Evolutionary conservation across 1,140 invertebrate species (phyloP), one percentile per base, ranked within the genome.

Genomic region (Neodiprion lecontei): DNA sequence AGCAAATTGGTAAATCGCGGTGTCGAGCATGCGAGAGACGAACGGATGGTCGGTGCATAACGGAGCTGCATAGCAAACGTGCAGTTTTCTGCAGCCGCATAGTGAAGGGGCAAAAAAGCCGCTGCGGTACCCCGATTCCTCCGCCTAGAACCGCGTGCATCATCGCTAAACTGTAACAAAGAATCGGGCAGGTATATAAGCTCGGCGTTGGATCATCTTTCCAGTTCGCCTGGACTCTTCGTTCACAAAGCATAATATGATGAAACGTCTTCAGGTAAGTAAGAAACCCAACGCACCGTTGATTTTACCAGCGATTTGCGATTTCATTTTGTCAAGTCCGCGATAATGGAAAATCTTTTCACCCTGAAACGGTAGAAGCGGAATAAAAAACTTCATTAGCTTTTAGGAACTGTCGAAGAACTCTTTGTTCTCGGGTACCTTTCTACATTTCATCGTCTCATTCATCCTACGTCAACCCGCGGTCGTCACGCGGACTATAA

Each of bases 131-230:
- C 78, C 82, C 76, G 72, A 78, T 78, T 76, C 75, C 76, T 75
- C 74, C 67, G 7, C 61, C 12, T 65, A 7, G 7, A 17, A 77
- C 70, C 72, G 73, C 78, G 77, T 81, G 79, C 81, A 83, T 61
- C 53, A 61, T 61, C 11, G 53, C 53, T 85, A 85, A 88, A 85
- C 75, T 86, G 84, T 87, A 87, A 87, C 86, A 86, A 88, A 85
- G 86, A 86, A 83, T 81, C 79, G 53, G 72, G 17, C 72, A 69
- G 69, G 73, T 88, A 88, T 87, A 86, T 87, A 87, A 87, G 84
- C 81, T 77, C 78, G 69, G 72, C 79, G 70, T 72, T 75, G 77
- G 74, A 81, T 85, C 80, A 80, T 83, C 79, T 79, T 85, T 79
- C 82, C 85, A 88, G 85, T 87, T 84, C 77, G 67, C 76, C 74